A percentile compares a stretch with the other conserved stretches of the same genome.
phyloP scores from a whole-genome alignment of 2,113 vertebrate genomes.

The Diglossa brunneiventris region DNA sequence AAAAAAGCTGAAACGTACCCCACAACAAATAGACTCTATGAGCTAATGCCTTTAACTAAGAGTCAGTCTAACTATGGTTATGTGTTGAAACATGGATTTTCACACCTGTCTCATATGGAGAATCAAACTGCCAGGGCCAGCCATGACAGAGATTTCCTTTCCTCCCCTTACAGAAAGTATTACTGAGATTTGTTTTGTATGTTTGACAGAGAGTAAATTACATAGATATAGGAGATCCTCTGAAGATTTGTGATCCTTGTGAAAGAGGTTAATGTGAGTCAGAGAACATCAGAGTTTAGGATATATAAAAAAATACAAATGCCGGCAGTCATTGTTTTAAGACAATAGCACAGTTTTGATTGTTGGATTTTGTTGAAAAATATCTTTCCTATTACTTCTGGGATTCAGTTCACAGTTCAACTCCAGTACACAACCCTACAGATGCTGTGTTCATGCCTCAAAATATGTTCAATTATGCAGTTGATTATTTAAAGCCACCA shows the following conservation, averaged over 20 bases:
- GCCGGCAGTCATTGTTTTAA: conserved; percentile 33
- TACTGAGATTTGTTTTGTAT: conserved; percentile 66
- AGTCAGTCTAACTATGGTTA: conserved; percentile 69
- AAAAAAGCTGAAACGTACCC: neutral
- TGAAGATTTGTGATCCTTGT: conserved; percentile 65
- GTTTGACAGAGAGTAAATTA: conserved; percentile 75
- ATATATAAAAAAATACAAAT: conserved; percentile 54
- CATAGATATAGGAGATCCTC: conserved; percentile 61
- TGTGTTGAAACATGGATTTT: conserved; percentile 75
- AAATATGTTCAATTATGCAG: neutral
- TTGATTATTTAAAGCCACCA: conserved; percentile 13
- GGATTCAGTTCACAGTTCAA: neutral
- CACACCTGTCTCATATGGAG: conserved; percentile 71
- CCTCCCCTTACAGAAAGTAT: conserved; percentile 56
- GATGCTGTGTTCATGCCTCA: neutral
- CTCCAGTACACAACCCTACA: neutral
- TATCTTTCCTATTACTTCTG: conserved; percentile 6
- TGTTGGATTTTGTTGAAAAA: conserved; percentile 4
- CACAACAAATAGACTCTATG: conserved; percentile 58
- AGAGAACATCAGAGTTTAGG: conserved; percentile 31
- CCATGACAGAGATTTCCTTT: conserved; percentile 50
- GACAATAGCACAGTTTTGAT: conserved; percentile 13
- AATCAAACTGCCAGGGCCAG: conserved; percentile 57
- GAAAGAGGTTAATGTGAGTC: conserved; percentile 65
- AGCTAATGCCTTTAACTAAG: neutral